Evolutionary conservation across 2,888 invertebrate species (phyloP).

Genomic region (Phaedon cochleariae): DNA sequence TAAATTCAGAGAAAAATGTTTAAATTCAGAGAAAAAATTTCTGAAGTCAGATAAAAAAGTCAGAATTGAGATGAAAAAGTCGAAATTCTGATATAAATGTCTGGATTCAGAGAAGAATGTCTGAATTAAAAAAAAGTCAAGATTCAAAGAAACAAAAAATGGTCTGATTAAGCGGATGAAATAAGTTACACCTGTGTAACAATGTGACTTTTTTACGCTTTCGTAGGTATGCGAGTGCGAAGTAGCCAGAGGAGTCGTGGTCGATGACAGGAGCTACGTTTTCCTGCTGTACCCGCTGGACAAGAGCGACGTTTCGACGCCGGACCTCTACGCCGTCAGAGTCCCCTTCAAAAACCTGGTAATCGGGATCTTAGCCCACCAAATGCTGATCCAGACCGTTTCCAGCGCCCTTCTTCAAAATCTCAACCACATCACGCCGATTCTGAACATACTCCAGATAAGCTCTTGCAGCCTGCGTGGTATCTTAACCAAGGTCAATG

Average conservation of each 20-base stretch:
- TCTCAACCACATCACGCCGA: slow-evolving; percentile 60
- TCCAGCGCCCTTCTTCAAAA: slow-evolving; percentile 84
- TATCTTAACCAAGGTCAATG: slow-evolving; percentile 63
- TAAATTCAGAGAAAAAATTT: too few species aligned
- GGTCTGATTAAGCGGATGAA: too few species aligned
- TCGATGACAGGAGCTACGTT: slow-evolving; percentile 88
- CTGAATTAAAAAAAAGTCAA: too few species aligned
- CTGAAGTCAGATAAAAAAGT: too few species aligned
- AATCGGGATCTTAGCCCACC: slow-evolving; percentile 89
- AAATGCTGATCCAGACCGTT: slow-evolving; percentile 90
- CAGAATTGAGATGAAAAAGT: too few species aligned
- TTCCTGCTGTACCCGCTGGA: slow-evolving; percentile 86
- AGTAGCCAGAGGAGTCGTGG: slow-evolving; percentile 63
- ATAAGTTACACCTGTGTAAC: too few species aligned
- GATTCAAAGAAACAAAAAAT: too few species aligned
- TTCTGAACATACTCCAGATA: slow-evolving; percentile 60
- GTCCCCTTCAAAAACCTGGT: slow-evolving; percentile 89
- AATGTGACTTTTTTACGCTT: too few species aligned
- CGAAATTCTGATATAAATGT: too few species aligned
- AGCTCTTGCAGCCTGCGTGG: slow-evolving; percentile 59
- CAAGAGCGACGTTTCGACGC: slow-evolving; percentile 74
- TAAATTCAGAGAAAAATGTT: too few species aligned
- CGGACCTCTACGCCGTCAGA: slow-evolving; percentile 80
- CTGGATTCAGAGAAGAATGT: too few species aligned
- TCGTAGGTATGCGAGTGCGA: slow-evolving; percentile 61